Conservation (phyloP, 2,797 vertebrate species). For the Lepilemur septentrionalis region DNA sequence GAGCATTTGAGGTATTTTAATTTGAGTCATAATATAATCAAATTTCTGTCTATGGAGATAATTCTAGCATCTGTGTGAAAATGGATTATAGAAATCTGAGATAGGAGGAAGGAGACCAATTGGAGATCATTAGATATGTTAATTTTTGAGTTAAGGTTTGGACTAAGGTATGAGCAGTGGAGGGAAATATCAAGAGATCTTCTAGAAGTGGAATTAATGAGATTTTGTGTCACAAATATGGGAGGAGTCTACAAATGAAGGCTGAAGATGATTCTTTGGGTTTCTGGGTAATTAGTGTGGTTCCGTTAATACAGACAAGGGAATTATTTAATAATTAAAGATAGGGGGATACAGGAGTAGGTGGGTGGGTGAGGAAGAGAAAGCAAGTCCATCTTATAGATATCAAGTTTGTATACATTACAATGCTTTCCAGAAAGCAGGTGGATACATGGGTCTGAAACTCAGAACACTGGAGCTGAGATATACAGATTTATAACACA, state of each 20-base stretch:
- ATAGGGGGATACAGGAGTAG: background rate
- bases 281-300: background rate
- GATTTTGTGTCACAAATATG: background rate
- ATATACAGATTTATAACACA: background rate
- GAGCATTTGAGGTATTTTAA: background rate
- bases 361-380: background rate
- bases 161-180: background rate
- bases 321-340: background rate
- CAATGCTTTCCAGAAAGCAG: background rate
- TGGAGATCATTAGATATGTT: background rate
- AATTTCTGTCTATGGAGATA: background rate
- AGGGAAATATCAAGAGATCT: background rate
- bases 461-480: background rate
- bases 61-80: background rate
- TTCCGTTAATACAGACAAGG: background rate
- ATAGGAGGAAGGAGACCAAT: background rate
- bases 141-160: background rate
- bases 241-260: background rate
- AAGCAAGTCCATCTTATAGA: background rate
- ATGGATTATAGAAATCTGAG: background rate
- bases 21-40: background rate
- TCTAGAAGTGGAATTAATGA: background rate
- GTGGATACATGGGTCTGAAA: background rate
- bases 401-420: background rate
- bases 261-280: background rate